Evolutionary conservation across 2,888 invertebrate genomes (phyloP).

Genomic region (Aphodius sticticus): DNA sequence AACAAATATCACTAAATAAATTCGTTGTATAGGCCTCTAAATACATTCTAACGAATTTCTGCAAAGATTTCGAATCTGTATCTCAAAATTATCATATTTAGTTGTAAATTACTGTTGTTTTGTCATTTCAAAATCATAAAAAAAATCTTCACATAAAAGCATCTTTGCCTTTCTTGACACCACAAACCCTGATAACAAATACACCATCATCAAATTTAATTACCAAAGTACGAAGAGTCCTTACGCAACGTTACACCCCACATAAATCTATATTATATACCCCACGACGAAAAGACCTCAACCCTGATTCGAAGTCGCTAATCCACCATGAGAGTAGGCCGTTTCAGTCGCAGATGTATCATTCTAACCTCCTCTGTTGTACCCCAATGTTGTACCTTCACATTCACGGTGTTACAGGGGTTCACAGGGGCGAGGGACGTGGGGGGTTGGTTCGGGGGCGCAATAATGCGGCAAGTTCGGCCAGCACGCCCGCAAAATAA

Average conservation of each 20-base stretch:
- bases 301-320: background rate
- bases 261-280: background rate
- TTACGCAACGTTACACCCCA: background rate
- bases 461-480: conserved; percentile 53
- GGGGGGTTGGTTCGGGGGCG: conserved; percentile 29
- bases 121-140: no score
- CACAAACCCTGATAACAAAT: no score
- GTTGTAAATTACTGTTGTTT: no score
- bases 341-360: background rate
- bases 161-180: no score
- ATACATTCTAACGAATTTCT: no score
- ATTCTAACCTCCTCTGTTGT: background rate
- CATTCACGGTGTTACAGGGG: background rate
- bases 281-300: background rate
- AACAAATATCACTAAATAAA: no score
- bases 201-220: background rate
- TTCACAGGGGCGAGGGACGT: background rate
- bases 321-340: background rate
- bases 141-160: no score
- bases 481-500: conserved; percentile 59
- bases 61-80: no score
- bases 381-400: conserved; percentile 28
- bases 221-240: background rate
- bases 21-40: no score
- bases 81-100: no score